These are phyloP conservation scores for Meteorus colon DNA, from an alignment of 2,888 invertebrate species.

Conservation along the genomic window DNA sequence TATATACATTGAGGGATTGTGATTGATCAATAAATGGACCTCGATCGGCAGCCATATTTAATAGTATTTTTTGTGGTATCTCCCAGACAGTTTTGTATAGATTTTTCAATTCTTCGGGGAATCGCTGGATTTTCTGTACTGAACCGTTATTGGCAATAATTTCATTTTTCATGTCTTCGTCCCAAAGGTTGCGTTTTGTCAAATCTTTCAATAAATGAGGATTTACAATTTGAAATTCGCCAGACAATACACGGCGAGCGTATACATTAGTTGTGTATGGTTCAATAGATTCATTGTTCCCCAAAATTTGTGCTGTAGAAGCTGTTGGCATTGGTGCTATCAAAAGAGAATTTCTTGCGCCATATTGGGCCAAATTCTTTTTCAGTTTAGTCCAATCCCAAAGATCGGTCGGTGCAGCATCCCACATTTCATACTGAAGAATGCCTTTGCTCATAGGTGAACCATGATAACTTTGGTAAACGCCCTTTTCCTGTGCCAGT, in stretches of 20 bases:
- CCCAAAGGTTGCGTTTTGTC: conserved; percentile 93
- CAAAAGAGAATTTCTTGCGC: conserved; percentile 93
- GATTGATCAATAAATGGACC: conserved; percentile 99
- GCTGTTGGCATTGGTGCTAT: conserved; percentile 99
- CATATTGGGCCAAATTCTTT: conserved; percentile 88
- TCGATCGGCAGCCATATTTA: conserved; percentile 98
- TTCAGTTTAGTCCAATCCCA: conserved; percentile 94
- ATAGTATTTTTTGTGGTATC: conserved; percentile 91
- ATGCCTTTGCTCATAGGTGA: conserved; percentile 96
- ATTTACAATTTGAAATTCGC: conserved; percentile 97
- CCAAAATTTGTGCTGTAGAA: conserved; percentile 98
- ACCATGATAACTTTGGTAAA: conserved; percentile 94
- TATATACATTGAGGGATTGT: conserved; percentile 97
- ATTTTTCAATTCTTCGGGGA: conserved; percentile 88
- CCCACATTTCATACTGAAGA: conserved; percentile 99
- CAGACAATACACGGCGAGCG: conserved; percentile 92
- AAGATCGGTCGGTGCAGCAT: conserved; percentile 86
- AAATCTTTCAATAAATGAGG: conserved; percentile 95
- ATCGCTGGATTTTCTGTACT: conserved; percentile 88
- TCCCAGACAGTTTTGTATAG: conserved; percentile 99
- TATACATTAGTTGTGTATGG: conserved; percentile 99
- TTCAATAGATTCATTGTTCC: conserved; percentile 98
- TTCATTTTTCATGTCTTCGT: conserved; percentile 95
- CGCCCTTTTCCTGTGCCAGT: conserved; percentile 87
- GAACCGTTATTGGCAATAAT: conserved; percentile 95